phyloP scores from a whole-genome alignment of 2,888 invertebrate species.

The Brachypterus glaber region DNA sequence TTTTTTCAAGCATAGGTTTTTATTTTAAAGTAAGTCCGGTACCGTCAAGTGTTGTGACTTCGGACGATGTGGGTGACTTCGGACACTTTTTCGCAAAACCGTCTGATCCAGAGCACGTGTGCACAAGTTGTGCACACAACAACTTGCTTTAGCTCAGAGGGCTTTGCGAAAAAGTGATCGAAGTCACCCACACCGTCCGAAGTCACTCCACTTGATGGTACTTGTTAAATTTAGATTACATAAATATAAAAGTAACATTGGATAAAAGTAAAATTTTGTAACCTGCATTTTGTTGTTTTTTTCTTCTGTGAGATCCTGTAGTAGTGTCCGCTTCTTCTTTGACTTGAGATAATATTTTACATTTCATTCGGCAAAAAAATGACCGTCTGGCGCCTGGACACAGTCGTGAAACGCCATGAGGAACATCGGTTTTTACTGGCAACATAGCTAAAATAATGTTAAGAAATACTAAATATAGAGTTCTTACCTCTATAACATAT shows the following conservation, averaged over 20 bases:
- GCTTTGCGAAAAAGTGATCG: no score
- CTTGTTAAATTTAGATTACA: not conserved
- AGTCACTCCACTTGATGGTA: no score
- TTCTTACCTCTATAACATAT: no score
- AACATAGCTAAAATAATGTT: conserved; percentile 62
- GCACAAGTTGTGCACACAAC: no score
- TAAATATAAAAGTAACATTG: not conserved
- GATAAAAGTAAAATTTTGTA: conserved; percentile 12
- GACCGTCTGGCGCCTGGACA: conserved; percentile 85
- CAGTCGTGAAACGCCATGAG: conserved; percentile 61
- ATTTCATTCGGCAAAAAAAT: conserved; percentile 91
- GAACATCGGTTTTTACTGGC: conserved; percentile 78
- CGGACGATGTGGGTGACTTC: no score
- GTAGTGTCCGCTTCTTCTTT: conserved; percentile 66
- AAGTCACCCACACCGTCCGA: no score
- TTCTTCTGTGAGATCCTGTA: conserved; percentile 54
- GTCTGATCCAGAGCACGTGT: no score
- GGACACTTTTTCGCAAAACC: no score
- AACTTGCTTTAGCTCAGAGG: no score
- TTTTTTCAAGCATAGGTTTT: no score
- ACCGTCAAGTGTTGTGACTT: no score
- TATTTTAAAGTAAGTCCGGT: not conserved
- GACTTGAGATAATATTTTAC: conserved; percentile 52
- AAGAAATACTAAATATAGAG: no score
- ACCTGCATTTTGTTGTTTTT: conserved; percentile 52